Base-by-base conservation (phyloP, 2,113 vertebrate species). In the Garra rufa region DNA sequence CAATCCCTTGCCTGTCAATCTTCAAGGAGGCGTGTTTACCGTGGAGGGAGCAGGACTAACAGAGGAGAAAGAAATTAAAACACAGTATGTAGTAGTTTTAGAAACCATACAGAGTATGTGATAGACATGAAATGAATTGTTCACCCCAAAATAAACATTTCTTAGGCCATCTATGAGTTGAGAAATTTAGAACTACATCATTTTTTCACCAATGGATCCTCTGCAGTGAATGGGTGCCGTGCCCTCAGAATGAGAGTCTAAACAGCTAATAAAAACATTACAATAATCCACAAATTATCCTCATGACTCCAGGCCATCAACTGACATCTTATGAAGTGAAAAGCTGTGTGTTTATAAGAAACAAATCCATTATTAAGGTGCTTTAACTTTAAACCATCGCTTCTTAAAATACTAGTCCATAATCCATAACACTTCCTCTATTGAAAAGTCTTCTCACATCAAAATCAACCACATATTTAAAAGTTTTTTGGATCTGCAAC, bases 11-110 rank as follows among this genome's bases (percentile, higher is more conserved):
- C 92, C 94, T 0, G 90, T 93, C 43, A 89, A 89, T 3, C 87
- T 96, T 67, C 93, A 52, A 63, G 52, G 84, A 3, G 94, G 95
- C 0, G 79, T 94, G 50, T 95, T 95, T 91, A 94, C 94, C 0
- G 86, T 94, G 79, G 95, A 95, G 83, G 95, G 95, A 11, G 89
- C 93, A 0, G 95, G 95, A 44, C 89, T 95, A 3, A 92, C 94
- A 11, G 24, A 83, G 1, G 85, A 89, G 14, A 89, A 89, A 76
- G 83, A 93, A 83, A 85, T 95, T 81, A 81, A 5, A n/a, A 87
- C 93, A 3, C 83, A 87, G 95, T 95, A 91, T 87, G 95, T 92
- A 57, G 6, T 46, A 10, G 24, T 43, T 46, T 21, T 52, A 15
- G 11, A 77, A 77, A 55, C 2, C 19, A 55, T 55, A 21, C 7